These are phyloP conservation scores for Pandemis corylana DNA, from an alignment of 2,888 invertebrate genomes.

Conservation along the genomic window DNA sequence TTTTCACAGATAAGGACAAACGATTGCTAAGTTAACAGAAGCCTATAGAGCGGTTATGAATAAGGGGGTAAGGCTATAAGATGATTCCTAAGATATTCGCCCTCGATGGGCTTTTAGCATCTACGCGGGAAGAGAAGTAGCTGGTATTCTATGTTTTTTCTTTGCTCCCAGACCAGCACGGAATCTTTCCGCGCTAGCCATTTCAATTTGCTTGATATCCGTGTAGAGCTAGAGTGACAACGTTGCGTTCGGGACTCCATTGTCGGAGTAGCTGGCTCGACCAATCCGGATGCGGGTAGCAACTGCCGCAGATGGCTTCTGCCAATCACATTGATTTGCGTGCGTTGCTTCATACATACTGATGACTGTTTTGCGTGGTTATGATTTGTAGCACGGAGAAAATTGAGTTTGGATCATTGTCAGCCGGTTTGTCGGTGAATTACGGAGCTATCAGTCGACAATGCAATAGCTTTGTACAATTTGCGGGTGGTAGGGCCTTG, in stretches of 20 bases:
- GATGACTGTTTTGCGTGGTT: conserved; percentile 18
- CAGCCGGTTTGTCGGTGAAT: neutral
- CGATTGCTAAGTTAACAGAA: no score
- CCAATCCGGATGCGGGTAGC: conserved; percentile 34
- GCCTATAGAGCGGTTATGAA: no score
- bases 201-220: conserved; percentile 17
- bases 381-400: conserved; percentile 12
- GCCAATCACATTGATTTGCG: conserved; percentile 38
- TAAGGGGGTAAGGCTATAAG: no score
- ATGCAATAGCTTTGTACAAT: neutral
- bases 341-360: conserved; percentile 26
- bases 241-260: conserved; percentile 35
- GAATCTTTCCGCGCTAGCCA: neutral
- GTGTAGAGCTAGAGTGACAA: conserved; percentile 23
- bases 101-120: no score
- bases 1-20: no score
- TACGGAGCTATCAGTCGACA: neutral
- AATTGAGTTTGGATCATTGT: conserved; percentile 9
- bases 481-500: no score
- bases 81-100: no score
- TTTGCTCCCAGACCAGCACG: no score
- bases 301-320: conserved; percentile 29
- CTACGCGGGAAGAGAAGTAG: no score
- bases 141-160: neutral
- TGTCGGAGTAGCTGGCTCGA: conserved; percentile 28